Evolutionary conservation across 2,797 vertebrate species (phyloP).

Genomic region (Sebastolobus alascanus): DNA sequence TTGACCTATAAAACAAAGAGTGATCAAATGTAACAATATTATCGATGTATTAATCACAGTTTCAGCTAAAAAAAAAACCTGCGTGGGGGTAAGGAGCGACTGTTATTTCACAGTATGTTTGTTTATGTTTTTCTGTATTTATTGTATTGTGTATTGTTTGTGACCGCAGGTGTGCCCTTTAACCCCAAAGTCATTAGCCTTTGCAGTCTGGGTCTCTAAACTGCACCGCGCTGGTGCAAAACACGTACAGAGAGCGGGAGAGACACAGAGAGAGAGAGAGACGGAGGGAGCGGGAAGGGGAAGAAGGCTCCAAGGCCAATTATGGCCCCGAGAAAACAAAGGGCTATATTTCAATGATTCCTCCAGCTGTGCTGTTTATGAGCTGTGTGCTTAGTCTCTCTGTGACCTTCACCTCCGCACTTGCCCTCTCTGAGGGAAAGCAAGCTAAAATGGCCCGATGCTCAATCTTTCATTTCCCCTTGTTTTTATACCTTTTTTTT

Average conservation of each 20-base stretch:
- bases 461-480: slow-evolving; percentile 81
- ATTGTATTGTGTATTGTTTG: slow-evolving; percentile 74
- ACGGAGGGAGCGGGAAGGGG: slow-evolving; percentile 66
- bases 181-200: slow-evolving; percentile 80
- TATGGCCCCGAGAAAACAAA: slow-evolving; percentile 83
- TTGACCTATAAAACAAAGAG: slow-evolving; percentile 36
- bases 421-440: slow-evolving; percentile 84
- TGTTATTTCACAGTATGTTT: slow-evolving; percentile 74
- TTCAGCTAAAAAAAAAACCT: slow-evolving; percentile 34
- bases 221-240: slow-evolving; percentile 70
- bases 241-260: slow-evolving; percentile 73
- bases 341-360: slow-evolving; percentile 83
- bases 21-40: slow-evolving; percentile 42
- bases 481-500: slow-evolving; percentile 68
- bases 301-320: slow-evolving; percentile 83
- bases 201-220: slow-evolving; percentile 77
- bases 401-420: slow-evolving; percentile 85
- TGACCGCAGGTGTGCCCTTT: slow-evolving; percentile 77
- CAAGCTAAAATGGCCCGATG: slow-evolving; percentile 81
- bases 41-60: slow-evolving; percentile 41
- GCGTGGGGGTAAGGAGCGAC: not conserved
- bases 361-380: slow-evolving; percentile 86
- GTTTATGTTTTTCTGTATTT: slow-evolving; percentile 79
- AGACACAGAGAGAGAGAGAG: slow-evolving; percentile 48
- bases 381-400: slow-evolving; percentile 83